A percentile compares a stretch with the other conserved stretches of the same genome.
These are phyloP conservation scores for Macroglossus sobrinus DNA, from an alignment of 2,113 vertebrate species.

Conservation along the genomic window DNA sequence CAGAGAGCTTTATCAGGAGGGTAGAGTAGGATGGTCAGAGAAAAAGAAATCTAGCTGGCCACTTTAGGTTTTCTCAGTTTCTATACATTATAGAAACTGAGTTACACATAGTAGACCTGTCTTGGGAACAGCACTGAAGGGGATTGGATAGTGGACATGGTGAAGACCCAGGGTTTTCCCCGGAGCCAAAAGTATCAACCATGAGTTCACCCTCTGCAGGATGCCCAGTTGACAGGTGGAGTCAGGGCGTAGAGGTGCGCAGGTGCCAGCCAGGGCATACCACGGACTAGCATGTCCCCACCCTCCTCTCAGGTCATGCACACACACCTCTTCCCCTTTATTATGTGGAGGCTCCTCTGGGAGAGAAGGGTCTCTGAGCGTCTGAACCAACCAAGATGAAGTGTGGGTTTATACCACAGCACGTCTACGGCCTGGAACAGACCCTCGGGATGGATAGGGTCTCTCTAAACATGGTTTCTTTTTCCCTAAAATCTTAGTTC, in stretches of 20 bases:
- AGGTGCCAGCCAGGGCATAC: not conserved
- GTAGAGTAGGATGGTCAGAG: not conserved
- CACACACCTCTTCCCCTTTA: not conserved
- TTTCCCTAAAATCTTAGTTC: not conserved
- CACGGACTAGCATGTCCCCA: accelerated
- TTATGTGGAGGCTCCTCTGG: not conserved
- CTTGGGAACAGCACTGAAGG: not conserved
- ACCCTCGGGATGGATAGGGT: not conserved
- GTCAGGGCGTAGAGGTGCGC: not conserved
- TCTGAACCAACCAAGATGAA: not conserved
- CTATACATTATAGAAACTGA: not conserved
- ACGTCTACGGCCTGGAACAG: not conserved
- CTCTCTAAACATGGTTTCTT: not conserved
- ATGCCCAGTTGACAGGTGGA: not conserved
- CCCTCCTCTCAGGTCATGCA: not conserved
- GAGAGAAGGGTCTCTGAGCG: not conserved
- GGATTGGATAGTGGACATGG: too few relatives aligned
- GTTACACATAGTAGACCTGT: not conserved
- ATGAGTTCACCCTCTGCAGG: not conserved
- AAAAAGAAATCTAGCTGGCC: not conserved
- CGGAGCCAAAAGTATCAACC: not conserved
- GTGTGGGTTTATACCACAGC: not conserved
- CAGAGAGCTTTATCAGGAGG: not conserved
- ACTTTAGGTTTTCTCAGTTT: not conserved
- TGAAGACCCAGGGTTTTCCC: not conserved